These are phyloP conservation scores for Porites rus DNA, from an alignment of 92 coral and sea anemone genomes.

Conservation along the genomic window DNA sequence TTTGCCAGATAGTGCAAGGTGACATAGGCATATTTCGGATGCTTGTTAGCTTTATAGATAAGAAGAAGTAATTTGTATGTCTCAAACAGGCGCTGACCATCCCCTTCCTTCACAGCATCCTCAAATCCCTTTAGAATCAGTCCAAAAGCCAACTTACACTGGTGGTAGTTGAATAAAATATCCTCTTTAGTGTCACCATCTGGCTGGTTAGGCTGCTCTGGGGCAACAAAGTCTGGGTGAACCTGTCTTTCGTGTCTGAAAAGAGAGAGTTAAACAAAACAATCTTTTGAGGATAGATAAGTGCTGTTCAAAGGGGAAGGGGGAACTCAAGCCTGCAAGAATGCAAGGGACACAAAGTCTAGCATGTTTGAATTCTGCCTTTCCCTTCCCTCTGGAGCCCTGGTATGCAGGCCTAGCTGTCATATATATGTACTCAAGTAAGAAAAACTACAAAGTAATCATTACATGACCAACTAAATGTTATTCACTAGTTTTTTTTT, in stretches of 20 bases:
- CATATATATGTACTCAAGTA: too few species aligned
- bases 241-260: slow-evolving; percentile 14
- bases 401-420: too few species aligned
- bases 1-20: slow-evolving; percentile 51
- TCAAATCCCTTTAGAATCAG: slow-evolving; percentile 58
- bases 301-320: too few species aligned
- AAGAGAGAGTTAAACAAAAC: neutral
- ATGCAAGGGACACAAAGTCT: too few species aligned
- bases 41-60: slow-evolving; percentile 61
- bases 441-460: too few species aligned
- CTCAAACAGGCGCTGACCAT: slow-evolving; percentile 72
- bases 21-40: slow-evolving; percentile 71
- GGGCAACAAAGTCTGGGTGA: slow-evolving; percentile 24
- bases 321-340: too few species aligned
- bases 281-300: too few species aligned
- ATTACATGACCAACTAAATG: too few species aligned
- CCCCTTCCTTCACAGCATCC: slow-evolving; percentile 75
- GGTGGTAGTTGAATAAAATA: slow-evolving; percentile 68
- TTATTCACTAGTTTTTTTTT: too few species aligned
- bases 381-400: too few species aligned
- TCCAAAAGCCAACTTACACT: slow-evolving; percentile 59
- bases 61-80: slow-evolving; percentile 61
- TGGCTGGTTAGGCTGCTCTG: slow-evolving; percentile 6
- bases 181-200: slow-evolving; percentile 35
- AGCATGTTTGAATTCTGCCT: too few species aligned